phyloP scores from a whole-genome alignment of 35 echinoderm and acorn worm species.

The Eucidaris tribuloides region DNA sequence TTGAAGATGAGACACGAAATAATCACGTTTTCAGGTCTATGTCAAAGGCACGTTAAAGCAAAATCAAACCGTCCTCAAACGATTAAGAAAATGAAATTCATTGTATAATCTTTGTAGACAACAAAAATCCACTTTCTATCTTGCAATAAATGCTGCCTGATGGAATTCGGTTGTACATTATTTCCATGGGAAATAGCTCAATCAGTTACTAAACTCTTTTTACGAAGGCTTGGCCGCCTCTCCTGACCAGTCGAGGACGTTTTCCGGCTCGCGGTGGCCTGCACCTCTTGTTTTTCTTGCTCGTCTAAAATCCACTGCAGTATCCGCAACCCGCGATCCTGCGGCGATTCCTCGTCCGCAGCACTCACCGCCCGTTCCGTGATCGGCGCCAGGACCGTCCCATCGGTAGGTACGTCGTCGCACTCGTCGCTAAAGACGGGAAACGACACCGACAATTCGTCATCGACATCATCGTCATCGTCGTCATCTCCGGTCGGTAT shows the following conservation, averaged over 20 bases:
- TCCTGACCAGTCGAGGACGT: not conserved
- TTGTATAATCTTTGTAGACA: no score
- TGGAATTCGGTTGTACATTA: no score
- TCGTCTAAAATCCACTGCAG: constrained; percentile 9
- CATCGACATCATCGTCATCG: not conserved
- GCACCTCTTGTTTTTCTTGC: not conserved
- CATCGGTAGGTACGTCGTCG: not conserved
- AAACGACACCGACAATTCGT: not conserved
- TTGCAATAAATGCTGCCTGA: no score
- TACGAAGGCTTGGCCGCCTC: no score
- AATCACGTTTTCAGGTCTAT: no score
- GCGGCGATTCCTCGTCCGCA: not conserved
- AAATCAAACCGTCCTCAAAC: no score
- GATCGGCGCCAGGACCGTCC: constrained; percentile 2
- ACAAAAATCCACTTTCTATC: no score
- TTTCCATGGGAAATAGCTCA: no score
- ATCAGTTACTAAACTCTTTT: no score
- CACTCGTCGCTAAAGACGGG: constrained; percentile 3
- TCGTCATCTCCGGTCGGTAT: constrained; percentile 6
- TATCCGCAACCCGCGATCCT: constrained; percentile 2
- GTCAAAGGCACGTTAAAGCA: no score
- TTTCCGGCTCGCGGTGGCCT: not conserved
- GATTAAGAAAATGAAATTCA: no score
- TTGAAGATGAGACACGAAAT: no score
- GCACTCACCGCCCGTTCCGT: constrained; percentile 19